A percentile compares a stretch with the other conserved stretches of the same genome.
Conservation (phyloP, 2,888 invertebrate genomes). For the Conomelus anceps region DNA sequence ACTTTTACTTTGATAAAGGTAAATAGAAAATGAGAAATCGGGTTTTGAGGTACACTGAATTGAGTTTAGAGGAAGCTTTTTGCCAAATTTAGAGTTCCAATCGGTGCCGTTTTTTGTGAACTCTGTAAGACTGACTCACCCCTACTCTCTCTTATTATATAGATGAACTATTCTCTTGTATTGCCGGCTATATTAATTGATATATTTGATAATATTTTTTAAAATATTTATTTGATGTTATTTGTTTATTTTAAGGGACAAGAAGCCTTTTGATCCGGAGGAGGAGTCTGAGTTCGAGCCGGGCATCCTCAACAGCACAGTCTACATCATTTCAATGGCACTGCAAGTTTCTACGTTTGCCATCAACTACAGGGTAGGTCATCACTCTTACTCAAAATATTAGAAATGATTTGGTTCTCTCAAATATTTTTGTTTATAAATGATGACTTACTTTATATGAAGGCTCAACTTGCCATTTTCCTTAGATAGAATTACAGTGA, state of each 20-base stretch:
- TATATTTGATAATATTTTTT: not conserved
- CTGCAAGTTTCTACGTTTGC: constrained; percentile 97
- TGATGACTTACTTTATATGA: constrained; percentile 1
- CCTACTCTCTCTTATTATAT: not conserved
- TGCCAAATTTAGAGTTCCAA: too few relatives aligned
- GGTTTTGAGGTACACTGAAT: too few relatives aligned
- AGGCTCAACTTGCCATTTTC: too few relatives aligned
- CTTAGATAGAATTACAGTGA: too few relatives aligned
- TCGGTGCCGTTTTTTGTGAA: too few relatives aligned
- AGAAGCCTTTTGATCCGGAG: constrained; percentile 49
- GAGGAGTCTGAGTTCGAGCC: constrained; percentile 84
- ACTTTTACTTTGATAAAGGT: too few relatives aligned
- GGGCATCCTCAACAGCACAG: constrained; percentile 92
- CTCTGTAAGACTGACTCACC: too few relatives aligned
- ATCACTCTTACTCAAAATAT: too few relatives aligned
- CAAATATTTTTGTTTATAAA: not conserved
- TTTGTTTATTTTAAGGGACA: constrained; percentile 46
- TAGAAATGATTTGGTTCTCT: not conserved
- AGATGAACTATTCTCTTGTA: not conserved
- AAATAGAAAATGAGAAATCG: too few relatives aligned
- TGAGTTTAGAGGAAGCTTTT: too few relatives aligned
- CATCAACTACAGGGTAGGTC: constrained; percentile 90
- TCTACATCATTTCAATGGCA: constrained; percentile 96
- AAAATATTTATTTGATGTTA: not conserved
- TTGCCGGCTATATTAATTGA: too few relatives aligned